Conservation (phyloP, 2,113 vertebrate genomes). For the Myotis yumanensis region DNA sequence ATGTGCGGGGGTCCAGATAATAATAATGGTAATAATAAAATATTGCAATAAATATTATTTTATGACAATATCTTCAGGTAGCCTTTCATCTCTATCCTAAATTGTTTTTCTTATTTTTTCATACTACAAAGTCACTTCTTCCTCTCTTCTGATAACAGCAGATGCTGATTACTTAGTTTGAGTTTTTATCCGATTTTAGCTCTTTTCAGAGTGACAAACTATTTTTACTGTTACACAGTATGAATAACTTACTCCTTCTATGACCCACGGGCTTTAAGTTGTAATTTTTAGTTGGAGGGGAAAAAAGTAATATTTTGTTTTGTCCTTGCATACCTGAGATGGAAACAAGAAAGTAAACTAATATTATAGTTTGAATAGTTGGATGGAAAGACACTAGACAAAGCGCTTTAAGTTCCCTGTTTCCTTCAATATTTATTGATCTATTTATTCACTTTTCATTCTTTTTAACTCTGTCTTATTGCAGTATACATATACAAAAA, state of each 20-base stretch:
- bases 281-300: background rate
- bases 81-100: background rate
- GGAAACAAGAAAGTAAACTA: constrained; percentile 30
- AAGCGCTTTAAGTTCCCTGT: background rate
- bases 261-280: background rate
- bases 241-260: background rate
- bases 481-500: background rate
- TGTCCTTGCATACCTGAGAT: background rate
- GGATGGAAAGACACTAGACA: background rate
- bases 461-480: constrained; percentile 2
- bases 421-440: constrained; percentile 39
- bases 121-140: background rate
- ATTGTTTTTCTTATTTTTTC: constrained; percentile 33
- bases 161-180: constrained; percentile 11
- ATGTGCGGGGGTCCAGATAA: background rate
- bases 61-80: background rate
- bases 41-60: background rate
- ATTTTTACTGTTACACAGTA: constrained; percentile 28
- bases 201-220: constrained; percentile 40
- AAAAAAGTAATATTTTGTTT: background rate
- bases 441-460: constrained; percentile 20
- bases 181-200: constrained; percentile 13
- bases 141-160: constrained; percentile 37
- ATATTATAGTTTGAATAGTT: constrained; percentile 11
- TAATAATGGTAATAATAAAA: background rate